Base-by-base conservation (phyloP, 2,113 vertebrate species). In the Aleadryas rufinucha region DNA sequence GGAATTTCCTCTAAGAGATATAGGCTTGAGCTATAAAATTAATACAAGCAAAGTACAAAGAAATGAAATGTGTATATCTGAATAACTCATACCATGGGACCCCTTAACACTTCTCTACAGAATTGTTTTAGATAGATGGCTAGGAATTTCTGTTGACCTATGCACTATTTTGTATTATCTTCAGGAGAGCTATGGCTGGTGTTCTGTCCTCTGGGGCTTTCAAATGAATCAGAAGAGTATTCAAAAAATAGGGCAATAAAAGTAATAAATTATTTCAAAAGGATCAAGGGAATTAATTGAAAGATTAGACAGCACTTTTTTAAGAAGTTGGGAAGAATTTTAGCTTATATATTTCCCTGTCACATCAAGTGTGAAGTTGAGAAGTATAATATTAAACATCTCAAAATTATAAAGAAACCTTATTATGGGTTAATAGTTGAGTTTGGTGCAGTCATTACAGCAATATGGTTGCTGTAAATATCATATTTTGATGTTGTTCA, bases 211-310 rank as follows among this genome's bases (percentile, higher is more conserved):
- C 83, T 13, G 21, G 89, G 76, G 83, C 68, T 86, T 95, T 92
- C 56, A 93, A 61, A 84, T 14, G 19, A 86, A 89, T 81, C 50
- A 84, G 56, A 84, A 71, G 33, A 71, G 18, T 17, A 68, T 54
- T 81, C 35, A 49, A 70, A 94, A 97, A 91, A 81, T 93, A 93
- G 91, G 91, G 35, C 86, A 95, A 95, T 92, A 77, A 90, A 92
- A 90, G 41, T 47, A 13, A 92, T 81, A 86, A 74, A 95, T 93
- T 90, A 86, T 89, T 90, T 92, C 35, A 74, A 70, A 69, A 86
- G 3, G 24, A 90, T 89, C 86, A 63, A 93, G 84, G 86, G 72
- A 93, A 89, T 93, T 95, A 95, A 81, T 90, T 96, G 91, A 66
- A 86, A 87, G 18, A 83, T 86, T 31, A 94, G 59, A 70, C 28